A percentile compares a stretch with the other conserved stretches of the same genome.
These are phyloP conservation scores for Scaptomyza caliginosa DNA, from an alignment of 2,888 invertebrate genomes.

Conservation along the genomic window DNA sequence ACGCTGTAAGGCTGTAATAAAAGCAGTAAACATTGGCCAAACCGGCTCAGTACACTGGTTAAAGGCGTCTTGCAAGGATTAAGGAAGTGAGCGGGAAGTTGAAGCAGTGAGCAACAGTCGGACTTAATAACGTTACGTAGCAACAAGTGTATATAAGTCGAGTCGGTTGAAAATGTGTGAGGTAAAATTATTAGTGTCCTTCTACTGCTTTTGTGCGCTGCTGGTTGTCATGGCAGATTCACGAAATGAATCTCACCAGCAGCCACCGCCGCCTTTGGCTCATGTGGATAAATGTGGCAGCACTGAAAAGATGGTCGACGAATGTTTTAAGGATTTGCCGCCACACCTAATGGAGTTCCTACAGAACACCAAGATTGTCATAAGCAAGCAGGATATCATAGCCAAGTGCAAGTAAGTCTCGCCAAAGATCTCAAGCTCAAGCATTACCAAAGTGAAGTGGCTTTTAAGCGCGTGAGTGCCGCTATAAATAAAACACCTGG, in stretches of 20 bases:
- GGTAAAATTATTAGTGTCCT: constrained; percentile 8
- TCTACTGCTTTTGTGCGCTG: constrained; percentile 9
- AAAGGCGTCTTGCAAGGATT: constrained; percentile 31
- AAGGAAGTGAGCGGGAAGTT: not conserved
- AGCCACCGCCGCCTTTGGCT: constrained; percentile 20
- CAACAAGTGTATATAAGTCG: constrained; percentile 53
- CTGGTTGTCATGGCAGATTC: constrained; percentile 18
- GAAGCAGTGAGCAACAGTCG: not conserved
- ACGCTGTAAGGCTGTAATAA: constrained; percentile 26
- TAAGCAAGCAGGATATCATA: constrained; percentile 80
- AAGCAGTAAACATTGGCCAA: constrained; percentile 7
- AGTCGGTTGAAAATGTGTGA: constrained; percentile 11
- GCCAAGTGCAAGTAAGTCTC: constrained; percentile 83
- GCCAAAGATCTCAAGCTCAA: not conserved
- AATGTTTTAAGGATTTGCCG: constrained; percentile 82
- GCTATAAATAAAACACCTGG: constrained; percentile 20
- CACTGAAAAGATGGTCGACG: constrained; percentile 80
- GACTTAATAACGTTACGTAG: constrained; percentile 25
- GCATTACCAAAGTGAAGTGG: constrained; percentile 1
- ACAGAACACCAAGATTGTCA: constrained; percentile 80
- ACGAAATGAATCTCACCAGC: constrained; percentile 29
- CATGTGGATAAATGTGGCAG: constrained; percentile 75
- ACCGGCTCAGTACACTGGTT: constrained; percentile 43
- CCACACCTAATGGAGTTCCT: constrained; percentile 82
- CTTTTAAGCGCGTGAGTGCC: not conserved